Base-by-base conservation (phyloP, 2,888 invertebrate genomes). In the Apotomis betuletana region DNA sequence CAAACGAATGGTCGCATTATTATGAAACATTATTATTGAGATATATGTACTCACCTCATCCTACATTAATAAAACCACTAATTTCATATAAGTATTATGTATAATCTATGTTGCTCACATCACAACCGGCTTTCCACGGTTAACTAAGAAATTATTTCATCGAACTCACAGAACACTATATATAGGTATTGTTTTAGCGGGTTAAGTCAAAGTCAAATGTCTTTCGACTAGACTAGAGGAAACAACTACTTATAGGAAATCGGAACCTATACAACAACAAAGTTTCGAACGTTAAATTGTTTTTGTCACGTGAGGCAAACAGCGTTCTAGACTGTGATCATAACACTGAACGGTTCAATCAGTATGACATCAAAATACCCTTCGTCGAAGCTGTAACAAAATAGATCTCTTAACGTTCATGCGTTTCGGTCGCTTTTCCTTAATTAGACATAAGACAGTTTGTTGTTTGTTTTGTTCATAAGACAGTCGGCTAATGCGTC, bases 301-400 rank as follows among this genome's bases (percentile, higher is more conserved):
- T 64, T 64, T 44, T 52, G 38, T 64, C 38, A 8, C 15, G 10
- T 46, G n/a, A 55, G 54, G 13, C 15, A 65, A n/a, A 54, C 9
- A 15, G 12, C 27, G 12, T 15, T 15, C 44, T 13, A 27, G n/a
- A 55, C 12, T 55, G 44, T 27, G 44, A 44, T 57, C 55, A 65
- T 46, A 65, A 65, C 27, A 57, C 55, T 0, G 55, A 27, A 46
- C 65, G 46, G 55, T 49, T 57, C n/a, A 55, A 27, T 57, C 44
- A 57, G 3, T 46, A 36, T 57, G n/a, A 36, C 65, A 65, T 27
- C 12, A 27, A 44, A 15, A 44, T 44, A 55, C 12, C 1, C 12
- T 44, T 15, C 12, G 15, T 64, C 44, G 10, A 44, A 10, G 12
- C 3, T 65, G 3, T 15, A 46, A 65, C n/a, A 46, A 3, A 8